Base-by-base conservation (phyloP, 2,888 invertebrate genomes). In the Criorhina ranunculi region DNA sequence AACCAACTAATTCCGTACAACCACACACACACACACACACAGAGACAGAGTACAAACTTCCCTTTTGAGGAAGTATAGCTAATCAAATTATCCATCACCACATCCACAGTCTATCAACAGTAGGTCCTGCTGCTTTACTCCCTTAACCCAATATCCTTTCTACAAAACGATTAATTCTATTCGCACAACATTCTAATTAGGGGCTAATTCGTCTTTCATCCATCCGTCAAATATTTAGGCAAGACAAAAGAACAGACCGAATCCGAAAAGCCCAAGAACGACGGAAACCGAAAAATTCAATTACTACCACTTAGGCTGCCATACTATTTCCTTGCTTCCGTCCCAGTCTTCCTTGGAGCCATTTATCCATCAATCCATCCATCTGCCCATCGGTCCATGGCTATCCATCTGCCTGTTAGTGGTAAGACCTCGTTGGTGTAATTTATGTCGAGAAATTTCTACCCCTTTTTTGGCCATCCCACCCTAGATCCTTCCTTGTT, bases 121-220 rank as follows among this genome's bases (percentile, higher is more conserved):
- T 19, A 15, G 7, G 24, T 1, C 1, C 4, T 12, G 6, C 0
- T 12, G 8, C 17, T 2, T 11, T 29, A 9, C 9, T 35, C 31
- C 15, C 15, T 42, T 24, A 24, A 24, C 17, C 33, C 31, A 12
- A 40, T 42, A 33, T 78, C 12, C 35, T 42, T 64, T 42, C 4
- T n/a, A 8, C 31, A 62, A 76, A 75, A 55, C 69, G 57, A 81
- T 76, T 82, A 82, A 77, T 77, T 59, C 42, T 51, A 33, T 57
- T 77, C 55, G 81, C 59, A 77, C 59, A 82, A 53, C 81, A 82
- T 64, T 70, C 57, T 77, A 77, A 82, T 82, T 77, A 76, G 64
- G 29, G 62, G 64, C 64, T 81, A 76, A 81, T 81, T 81, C 49
- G 49, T 59, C 64, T 70, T 81, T 76, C 49, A 76, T 69, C 62